Conservation (phyloP, 2,113 vertebrate genomes). For the Steatornis caripensis region DNA sequence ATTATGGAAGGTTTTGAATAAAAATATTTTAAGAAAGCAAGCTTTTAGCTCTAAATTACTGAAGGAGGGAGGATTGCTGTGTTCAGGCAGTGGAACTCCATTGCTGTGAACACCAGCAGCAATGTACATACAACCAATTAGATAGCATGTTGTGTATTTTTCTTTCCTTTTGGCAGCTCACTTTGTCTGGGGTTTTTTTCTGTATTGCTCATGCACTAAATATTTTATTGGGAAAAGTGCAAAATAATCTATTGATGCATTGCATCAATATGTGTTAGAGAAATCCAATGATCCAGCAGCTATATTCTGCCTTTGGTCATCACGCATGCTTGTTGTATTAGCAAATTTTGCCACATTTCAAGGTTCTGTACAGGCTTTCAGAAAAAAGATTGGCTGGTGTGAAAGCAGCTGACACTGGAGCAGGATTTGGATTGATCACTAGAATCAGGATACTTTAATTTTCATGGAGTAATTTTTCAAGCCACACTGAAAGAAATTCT, state of each 20-base stretch:
- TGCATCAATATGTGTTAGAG: background rate
- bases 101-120: background rate
- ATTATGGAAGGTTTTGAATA: background rate
- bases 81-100: background rate
- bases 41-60: background rate
- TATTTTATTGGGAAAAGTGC: conserved; percentile 1
- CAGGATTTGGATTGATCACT: background rate
- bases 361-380: background rate
- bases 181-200: background rate
- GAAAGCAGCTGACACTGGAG: background rate
- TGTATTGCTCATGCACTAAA: background rate
- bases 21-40: background rate
- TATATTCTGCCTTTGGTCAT: background rate
- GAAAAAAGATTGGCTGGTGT: background rate
- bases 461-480: background rate
- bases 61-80: background rate
- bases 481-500: background rate
- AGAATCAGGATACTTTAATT: background rate
- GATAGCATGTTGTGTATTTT: background rate
- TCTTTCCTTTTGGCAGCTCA: background rate
- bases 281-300: background rate
- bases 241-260: conserved; percentile 1
- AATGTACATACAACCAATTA: background rate
- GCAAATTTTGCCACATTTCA: background rate
- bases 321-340: background rate